Evolutionary conservation across 2,797 vertebrate genomes (phyloP), one percentile per base, ranked within the genome.

Genomic region (Mionectes olivaceus): DNA sequence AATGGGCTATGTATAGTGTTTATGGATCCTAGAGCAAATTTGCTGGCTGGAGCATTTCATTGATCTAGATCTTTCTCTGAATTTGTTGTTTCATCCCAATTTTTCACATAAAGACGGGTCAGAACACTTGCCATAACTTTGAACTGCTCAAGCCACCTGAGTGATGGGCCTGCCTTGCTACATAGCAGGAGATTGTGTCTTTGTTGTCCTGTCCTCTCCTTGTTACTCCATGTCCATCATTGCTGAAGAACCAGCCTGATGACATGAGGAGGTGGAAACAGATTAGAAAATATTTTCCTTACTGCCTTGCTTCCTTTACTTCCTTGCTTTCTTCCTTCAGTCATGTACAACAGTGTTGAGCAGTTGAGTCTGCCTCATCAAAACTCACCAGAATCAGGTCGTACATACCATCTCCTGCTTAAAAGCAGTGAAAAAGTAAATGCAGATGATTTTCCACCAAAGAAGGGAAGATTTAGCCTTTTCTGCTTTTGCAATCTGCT

Each of bases 301-400:
- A 10, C 10, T 65, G 84, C 18, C 14, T 76, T 33, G 24, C 43
- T 67, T 9, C 41, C 44, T 52, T 46, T 10, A 37, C 25, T 28
- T 39, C 14, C 39, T 13, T 39, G 11, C 39, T 39, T 39, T 25
- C 27, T 60, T 21, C 28, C 28, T 63, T 11, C 39, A 35, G 25
- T 12, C 19, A 19, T 0, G 0, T 13, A 39, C 5, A 63, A 35
- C 1, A 32, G 28, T 4, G 4, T 4, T 69, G 30, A 81, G 33
- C 21, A 81, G 4, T 14, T 28, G 27, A 82, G 15, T 57, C 39
- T 68, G 5, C 23, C 9, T 67, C 0, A 1, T 25, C 13, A 81
- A 81, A 73, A n/a, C 13, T 3, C 6, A n/a, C 2, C 24, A 69
- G 70, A 75, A 43, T 9, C 27, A 64, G 9, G 9, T 37, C 22